Evolutionary conservation across 1,140 invertebrate species (phyloP).

Genomic region (Trachymyrmex septentrionalis): DNA sequence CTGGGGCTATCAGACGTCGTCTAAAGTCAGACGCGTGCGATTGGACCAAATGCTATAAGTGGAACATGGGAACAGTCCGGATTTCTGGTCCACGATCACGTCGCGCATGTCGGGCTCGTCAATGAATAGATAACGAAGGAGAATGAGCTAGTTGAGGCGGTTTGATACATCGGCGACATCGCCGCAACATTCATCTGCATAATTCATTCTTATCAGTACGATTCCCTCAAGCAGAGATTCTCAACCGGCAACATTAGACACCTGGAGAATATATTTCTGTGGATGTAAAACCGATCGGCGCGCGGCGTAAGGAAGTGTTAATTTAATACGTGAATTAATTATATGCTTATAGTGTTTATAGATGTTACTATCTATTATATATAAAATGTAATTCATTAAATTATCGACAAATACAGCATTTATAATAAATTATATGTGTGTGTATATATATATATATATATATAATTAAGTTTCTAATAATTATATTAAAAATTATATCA

Average conservation of each 20-base stretch:
- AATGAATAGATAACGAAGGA: slow-evolving; percentile 86
- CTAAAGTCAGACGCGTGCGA: slow-evolving; percentile 78
- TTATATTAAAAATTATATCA: background rate
- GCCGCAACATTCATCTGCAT: slow-evolving; percentile 85
- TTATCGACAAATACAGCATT: background rate
- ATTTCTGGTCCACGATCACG: slow-evolving; percentile 85
- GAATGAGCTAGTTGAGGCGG: slow-evolving; percentile 85
- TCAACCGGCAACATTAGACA: slow-evolving; percentile 71
- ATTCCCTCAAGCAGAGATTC: slow-evolving; percentile 82
- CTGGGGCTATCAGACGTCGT: slow-evolving; percentile 74
- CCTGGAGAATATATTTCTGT: background rate
- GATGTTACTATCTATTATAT: background rate
- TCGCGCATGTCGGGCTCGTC: slow-evolving; percentile 82
- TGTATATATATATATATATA: background rate
- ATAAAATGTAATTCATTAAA: background rate
- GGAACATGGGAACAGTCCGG: slow-evolving; percentile 84
- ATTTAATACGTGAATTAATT: background rate
- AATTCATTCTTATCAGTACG: slow-evolving; percentile 85
- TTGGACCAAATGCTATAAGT: slow-evolving; percentile 80
- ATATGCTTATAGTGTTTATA: background rate
- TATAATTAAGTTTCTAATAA: background rate
- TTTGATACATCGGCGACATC: slow-evolving; percentile 85
- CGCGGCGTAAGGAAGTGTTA: background rate
- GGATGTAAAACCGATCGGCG: background rate
- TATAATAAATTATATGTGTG: background rate